phyloP scores from a whole-genome alignment of 2,113 vertebrate genomes.

The Trematocara variabile region DNA sequence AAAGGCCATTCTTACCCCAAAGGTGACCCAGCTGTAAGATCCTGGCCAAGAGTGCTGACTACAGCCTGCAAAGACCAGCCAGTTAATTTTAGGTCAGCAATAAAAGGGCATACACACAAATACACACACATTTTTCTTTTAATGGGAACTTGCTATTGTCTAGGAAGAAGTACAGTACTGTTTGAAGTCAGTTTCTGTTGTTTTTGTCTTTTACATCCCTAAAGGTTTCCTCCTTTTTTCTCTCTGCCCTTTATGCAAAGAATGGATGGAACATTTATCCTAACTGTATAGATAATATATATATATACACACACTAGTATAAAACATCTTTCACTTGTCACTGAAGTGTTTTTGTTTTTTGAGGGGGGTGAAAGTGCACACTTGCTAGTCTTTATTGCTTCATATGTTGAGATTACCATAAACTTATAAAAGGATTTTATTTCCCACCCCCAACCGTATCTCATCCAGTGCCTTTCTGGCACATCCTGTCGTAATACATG shows the following conservation, averaged over 20 bases:
- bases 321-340: background rate
- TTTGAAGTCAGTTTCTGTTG: background rate
- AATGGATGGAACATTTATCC: background rate
- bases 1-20: constrained; percentile 38
- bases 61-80: background rate
- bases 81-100: constrained; percentile 16
- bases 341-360: background rate
- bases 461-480: background rate
- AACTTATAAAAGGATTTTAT: background rate
- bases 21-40: constrained; percentile 7
- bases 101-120: background rate
- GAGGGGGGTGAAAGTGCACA: background rate
- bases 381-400: background rate
- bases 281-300: background rate
- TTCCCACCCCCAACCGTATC: background rate
- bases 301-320: background rate
- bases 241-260: background rate
- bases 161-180: background rate
- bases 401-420: background rate
- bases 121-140: background rate
- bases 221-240: background rate
- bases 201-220: background rate
- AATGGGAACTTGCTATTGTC: background rate
- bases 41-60: constrained; percentile 18
- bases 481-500: background rate